phyloP scores from a whole-genome alignment of 2,113 vertebrate species.

The Pseudonaja textilis region DNA sequence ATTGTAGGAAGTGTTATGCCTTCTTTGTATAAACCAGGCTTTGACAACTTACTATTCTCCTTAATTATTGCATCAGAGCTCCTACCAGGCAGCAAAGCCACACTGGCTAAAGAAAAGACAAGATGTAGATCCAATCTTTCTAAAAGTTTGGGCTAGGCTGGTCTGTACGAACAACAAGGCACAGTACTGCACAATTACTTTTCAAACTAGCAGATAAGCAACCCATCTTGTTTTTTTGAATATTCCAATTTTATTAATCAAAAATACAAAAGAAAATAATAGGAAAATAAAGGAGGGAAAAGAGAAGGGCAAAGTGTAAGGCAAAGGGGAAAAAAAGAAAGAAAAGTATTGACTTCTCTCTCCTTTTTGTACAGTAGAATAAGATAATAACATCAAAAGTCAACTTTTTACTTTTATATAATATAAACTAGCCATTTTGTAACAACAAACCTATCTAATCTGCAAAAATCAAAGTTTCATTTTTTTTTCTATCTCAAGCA shows the following conservation, averaged over 20 bases:
- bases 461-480: background rate
- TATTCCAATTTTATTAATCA: background rate
- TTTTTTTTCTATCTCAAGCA: background rate
- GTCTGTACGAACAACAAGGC: background rate
- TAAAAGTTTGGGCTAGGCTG: background rate
- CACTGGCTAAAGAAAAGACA: background rate
- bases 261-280: background rate
- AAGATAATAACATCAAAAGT: background rate
- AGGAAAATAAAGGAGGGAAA: background rate
- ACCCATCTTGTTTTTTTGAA: background rate
- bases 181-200: background rate
- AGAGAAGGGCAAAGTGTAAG: background rate
- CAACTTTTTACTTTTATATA: background rate
- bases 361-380: background rate
- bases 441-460: background rate
- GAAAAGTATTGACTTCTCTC: background rate
- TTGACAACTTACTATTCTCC: background rate
- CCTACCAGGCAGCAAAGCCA: background rate
- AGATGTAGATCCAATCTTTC: background rate
- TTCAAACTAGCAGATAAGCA: background rate
- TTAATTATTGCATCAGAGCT: background rate
- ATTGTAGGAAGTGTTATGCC: background rate
- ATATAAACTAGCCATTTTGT: background rate
- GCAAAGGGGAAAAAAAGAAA: background rate
- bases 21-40: background rate